phyloP scores from a whole-genome alignment of 2,888 invertebrate genomes.

The Sylvicola fuscatus region DNA sequence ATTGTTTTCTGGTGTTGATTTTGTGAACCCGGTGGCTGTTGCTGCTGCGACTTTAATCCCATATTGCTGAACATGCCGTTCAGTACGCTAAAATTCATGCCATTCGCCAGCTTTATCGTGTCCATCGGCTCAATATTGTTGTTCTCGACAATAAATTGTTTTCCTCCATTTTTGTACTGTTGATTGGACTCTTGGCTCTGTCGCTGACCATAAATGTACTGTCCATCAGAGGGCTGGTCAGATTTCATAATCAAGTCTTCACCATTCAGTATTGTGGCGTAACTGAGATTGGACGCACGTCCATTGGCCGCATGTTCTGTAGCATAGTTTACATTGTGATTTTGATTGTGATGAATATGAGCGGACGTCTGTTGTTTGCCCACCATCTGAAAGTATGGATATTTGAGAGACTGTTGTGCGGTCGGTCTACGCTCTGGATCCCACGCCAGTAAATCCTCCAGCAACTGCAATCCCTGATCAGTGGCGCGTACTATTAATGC shows the following conservation, averaged over 20 bases:
- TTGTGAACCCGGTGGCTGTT: no score
- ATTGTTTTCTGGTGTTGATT: not conserved
- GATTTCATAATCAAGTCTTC: conserved; percentile 5
- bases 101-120: conserved; percentile 5
- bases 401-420: conserved; percentile 72
- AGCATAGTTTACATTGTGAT: conserved; percentile 5
- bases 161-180: conserved; percentile 3
- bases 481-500: conserved; percentile 68
- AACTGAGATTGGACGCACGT: conserved; percentile 7
- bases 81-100: conserved; percentile 2
- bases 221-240: conserved; percentile 1
- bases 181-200: not conserved
- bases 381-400: conserved; percentile 24
- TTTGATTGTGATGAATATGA: conserved; percentile 1
- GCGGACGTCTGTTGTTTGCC: conserved; percentile 2
- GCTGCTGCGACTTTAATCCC: not conserved
- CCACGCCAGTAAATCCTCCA: conserved; percentile 76
- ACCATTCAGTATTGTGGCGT: conserved; percentile 4
- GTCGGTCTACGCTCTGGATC: conserved; percentile 84
- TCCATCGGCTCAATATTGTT: not conserved
- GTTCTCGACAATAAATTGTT: not conserved
- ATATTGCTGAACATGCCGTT: not conserved
- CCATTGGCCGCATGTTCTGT: conserved; percentile 5
- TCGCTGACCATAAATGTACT: not conserved
- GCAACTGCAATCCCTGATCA: conserved; percentile 57